Evolutionary conservation across 1,140 invertebrate species (phyloP).

Genomic region (Drosophila ananassae): DNA sequence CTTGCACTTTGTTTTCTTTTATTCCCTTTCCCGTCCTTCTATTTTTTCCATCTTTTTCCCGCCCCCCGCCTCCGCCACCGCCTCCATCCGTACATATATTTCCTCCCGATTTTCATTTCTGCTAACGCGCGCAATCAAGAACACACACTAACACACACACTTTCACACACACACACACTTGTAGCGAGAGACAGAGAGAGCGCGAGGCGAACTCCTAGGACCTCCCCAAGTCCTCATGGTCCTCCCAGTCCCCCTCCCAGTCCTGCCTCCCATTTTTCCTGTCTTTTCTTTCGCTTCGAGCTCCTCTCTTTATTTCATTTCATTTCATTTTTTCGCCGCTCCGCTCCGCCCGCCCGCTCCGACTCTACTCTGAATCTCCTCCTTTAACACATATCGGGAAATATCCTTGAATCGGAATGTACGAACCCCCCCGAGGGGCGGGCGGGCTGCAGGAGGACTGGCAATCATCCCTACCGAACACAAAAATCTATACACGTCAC

Average conservation of each 20-base stretch:
- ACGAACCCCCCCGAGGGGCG: conserved; percentile 20
- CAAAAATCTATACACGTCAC: conserved; percentile 75
- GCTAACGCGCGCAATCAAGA: conserved; percentile 79
- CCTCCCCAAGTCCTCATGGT: conserved; percentile 16
- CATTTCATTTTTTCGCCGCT: conserved; percentile 31
- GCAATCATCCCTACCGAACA: conserved; percentile 46
- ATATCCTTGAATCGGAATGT: conserved; percentile 81
- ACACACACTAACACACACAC: conserved; percentile 23
- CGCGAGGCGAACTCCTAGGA: conserved; percentile 52
- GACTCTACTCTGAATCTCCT: conserved; percentile 7
- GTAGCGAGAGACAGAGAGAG: conserved; percentile 21
- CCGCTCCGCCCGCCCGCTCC: background rate
- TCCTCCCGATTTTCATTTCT: conserved; percentile 75
- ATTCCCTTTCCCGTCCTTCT: conserved; percentile 22
- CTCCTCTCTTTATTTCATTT: conserved; percentile 37
- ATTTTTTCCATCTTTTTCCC: conserved; percentile 47
- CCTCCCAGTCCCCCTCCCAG: background rate
- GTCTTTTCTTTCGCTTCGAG: conserved; percentile 64
- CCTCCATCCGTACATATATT: background rate
- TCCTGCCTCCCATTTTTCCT: conserved; percentile 53
- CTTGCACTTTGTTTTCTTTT: conserved; percentile 30
- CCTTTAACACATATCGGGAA: conserved; percentile 78
- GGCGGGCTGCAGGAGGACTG: background rate
- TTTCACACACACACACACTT: background rate
- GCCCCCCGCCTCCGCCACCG: conserved; percentile 13